A percentile compares a stretch with the other conserved stretches of the same genome.
Evolutionary conservation across 2,888 invertebrate species (phyloP).

Genomic region (Chymomyza amoena): DNA sequence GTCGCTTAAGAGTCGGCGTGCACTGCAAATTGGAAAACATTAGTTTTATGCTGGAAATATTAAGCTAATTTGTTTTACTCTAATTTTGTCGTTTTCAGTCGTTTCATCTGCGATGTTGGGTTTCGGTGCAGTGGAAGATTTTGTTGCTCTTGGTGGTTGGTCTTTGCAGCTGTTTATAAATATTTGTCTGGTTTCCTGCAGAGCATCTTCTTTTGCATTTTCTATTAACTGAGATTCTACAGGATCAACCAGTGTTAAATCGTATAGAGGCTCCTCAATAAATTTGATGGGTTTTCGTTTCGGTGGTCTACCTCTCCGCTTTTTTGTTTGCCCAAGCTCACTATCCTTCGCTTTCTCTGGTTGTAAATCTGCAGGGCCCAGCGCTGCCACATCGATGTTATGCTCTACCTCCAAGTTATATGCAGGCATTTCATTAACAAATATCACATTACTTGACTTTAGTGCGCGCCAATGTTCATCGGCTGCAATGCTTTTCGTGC

Average conservation of each 20-base stretch:
- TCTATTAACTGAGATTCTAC: not conserved
- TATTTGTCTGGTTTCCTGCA: too few relatives aligned
- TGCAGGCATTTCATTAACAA: slow-evolving; percentile 2
- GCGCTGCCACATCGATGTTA: not conserved
- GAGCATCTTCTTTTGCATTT: not conserved
- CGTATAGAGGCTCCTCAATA: slow-evolving; percentile 17
- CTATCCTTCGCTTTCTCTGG: not conserved
- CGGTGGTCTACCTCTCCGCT: slow-evolving; percentile 27
- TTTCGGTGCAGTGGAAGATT: not conserved
- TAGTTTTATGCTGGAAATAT: not conserved
- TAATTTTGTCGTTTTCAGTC: not conserved
- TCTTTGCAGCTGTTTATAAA: not conserved
- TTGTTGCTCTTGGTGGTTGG: not conserved
- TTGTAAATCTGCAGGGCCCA: not conserved
- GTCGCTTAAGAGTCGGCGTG: not conserved
- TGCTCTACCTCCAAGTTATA: not conserved
- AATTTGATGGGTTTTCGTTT: not conserved
- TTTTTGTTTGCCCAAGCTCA: not conserved
- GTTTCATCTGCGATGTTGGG: not conserved
- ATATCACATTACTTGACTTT: not conserved
- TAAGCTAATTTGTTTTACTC: not conserved
- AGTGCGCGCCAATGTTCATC: slow-evolving; percentile 12
- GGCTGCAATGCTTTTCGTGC: slow-evolving; percentile 43
- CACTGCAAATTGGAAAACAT: not conserved
- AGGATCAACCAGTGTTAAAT: slow-evolving; percentile 1